phyloP scores from a whole-genome alignment of 2,888 invertebrate genomes.

The Germaria angustata region DNA sequence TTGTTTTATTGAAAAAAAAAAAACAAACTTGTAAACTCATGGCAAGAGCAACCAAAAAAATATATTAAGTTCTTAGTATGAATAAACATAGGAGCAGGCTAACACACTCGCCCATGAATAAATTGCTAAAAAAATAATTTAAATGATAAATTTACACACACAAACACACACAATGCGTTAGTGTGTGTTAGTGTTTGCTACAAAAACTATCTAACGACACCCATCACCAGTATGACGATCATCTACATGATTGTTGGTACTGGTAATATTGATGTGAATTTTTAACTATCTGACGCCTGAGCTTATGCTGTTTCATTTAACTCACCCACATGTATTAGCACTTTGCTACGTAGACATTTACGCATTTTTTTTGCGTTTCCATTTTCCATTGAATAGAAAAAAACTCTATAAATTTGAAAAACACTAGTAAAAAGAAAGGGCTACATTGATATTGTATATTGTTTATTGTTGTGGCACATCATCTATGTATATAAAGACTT shows the following conservation, averaged over 20 bases:
- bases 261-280: constrained; percentile 9
- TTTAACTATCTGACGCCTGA: constrained; percentile 60
- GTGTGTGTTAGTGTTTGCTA: not conserved
- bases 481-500: constrained; percentile 36
- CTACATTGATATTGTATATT: constrained; percentile 53
- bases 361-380: constrained; percentile 44
- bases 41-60: not conserved
- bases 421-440: constrained; percentile 18
- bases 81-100: not conserved
- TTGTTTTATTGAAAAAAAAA: constrained; percentile 43
- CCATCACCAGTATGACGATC: constrained; percentile 34
- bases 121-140: not conserved
- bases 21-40: constrained; percentile 21
- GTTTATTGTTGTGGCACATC: constrained; percentile 57
- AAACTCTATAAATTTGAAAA: not conserved
- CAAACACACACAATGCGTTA: not conserved
- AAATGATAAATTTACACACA: not conserved
- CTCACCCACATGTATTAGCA: not conserved
- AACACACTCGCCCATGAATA: not conserved
- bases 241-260: not conserved
- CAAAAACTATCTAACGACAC: constrained; percentile 17
- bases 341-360: constrained; percentile 4
- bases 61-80: not conserved
- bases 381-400: constrained; percentile 13
- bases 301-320: constrained; percentile 18